These are phyloP conservation scores for Brachionus rubens DNA, from an alignment of 1,140 invertebrate genomes.

Conservation along the genomic window DNA sequence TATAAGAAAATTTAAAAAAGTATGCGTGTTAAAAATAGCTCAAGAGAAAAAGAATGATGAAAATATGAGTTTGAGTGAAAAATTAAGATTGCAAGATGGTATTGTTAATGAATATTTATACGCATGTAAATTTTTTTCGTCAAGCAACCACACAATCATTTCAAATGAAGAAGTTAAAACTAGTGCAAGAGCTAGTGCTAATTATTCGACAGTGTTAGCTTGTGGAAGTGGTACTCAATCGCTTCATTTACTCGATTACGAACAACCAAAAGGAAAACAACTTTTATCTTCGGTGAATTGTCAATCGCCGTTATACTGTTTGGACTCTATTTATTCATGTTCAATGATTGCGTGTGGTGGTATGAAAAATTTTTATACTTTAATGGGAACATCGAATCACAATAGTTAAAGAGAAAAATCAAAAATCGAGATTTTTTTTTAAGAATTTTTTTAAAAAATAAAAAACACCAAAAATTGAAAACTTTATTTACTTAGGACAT, in stretches of 20 bases:
- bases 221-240: conserved; percentile 44
- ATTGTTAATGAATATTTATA: conserved; percentile 41
- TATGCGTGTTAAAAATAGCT: background rate
- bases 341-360: conserved; percentile 25
- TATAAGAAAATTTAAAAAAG: conserved; percentile 37
- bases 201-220: background rate
- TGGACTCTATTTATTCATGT: conserved; percentile 41
- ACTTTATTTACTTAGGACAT: no score
- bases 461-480: no score
- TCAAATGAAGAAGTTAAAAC: background rate
- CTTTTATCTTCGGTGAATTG: background rate
- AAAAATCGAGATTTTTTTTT: no score
- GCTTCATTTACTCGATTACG: conserved; percentile 39
- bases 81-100: background rate
- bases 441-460: no score
- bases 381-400: no score
- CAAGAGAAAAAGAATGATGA: background rate
- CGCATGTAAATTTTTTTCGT: conserved; percentile 45
- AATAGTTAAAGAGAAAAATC: no score
- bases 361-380: background rate
- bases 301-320: conserved; percentile 18
- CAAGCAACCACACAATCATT: background rate
- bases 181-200: background rate
- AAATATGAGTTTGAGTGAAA: background rate
- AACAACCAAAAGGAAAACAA: background rate